Percentiles rank a stretch among this genome's conserved stretches.
Conservation (phyloP, 2,888 invertebrate genomes). For the Gandaritis pyraliata region DNA sequence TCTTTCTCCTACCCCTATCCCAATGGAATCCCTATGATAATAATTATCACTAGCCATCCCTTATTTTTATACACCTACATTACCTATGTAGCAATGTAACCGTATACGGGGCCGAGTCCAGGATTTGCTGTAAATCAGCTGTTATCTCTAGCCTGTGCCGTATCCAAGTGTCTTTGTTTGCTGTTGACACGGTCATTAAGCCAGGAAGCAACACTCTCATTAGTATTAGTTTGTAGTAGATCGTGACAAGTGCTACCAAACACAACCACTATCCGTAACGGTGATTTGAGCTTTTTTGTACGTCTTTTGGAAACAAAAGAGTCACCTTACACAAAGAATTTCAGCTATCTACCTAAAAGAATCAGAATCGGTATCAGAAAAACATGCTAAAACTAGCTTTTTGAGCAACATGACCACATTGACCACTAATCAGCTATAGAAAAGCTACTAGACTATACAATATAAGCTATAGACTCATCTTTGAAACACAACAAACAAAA, state of each 20-base stretch:
- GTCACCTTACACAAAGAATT: neutral
- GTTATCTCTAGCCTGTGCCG: slow-evolving; percentile 25
- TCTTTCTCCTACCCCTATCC: too few species aligned
- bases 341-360: neutral
- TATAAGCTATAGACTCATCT: too few species aligned
- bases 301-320: slow-evolving; percentile 14
- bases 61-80: too few species aligned
- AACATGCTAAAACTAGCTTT: neutral
- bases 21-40: too few species aligned
- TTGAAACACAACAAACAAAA: too few species aligned
- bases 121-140: slow-evolving; percentile 15
- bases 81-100: neutral
- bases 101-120: slow-evolving; percentile 11
- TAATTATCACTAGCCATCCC: too few species aligned
- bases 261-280: slow-evolving; percentile 44
- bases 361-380: too few species aligned
- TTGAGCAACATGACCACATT: neutral
- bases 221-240: slow-evolving; percentile 54
- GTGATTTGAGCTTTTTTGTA: slow-evolving; percentile 33
- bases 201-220: slow-evolving; percentile 54
- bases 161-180: slow-evolving; percentile 48
- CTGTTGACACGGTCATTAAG: slow-evolving; percentile 55
- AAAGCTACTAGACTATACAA: too few species aligned
- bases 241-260: slow-evolving; percentile 48
- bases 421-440: too few species aligned